Percentiles rank a stretch among this genome's conserved stretches.
Conservation (phyloP, 2,888 invertebrate species). For the Diplazon laetatorius region DNA sequence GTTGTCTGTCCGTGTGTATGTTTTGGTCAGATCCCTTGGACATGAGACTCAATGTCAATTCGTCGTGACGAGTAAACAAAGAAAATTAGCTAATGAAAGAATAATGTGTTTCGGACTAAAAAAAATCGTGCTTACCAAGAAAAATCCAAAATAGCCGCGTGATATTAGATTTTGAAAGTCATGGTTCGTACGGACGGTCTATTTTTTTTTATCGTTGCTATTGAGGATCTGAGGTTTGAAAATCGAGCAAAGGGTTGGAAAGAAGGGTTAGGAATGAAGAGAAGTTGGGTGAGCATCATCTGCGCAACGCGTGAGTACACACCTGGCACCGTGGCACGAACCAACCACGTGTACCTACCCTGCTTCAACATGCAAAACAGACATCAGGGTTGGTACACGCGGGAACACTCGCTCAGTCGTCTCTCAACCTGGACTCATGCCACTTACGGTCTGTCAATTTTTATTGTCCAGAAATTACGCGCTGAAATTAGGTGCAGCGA, state of each 20-base stretch:
- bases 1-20: not conserved
- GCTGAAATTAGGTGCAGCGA: no score
- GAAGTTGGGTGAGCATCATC: no score
- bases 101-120: constrained; percentile 4
- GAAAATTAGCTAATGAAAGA: constrained; percentile 46
- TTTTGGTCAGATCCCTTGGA: constrained; percentile 19
- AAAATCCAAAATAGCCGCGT: constrained; percentile 4
- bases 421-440: constrained; percentile 68
- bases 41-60: constrained; percentile 35
- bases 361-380: constrained; percentile 79
- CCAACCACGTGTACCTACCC: constrained; percentile 76
- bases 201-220: no score
- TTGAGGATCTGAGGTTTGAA: no score
- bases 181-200: no score
- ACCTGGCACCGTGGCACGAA: constrained; percentile 71
- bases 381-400: constrained; percentile 54
- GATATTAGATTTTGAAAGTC: no score
- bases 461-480: no score
- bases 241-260: no score
- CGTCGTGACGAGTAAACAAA: constrained; percentile 8
- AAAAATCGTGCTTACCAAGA: not conserved
- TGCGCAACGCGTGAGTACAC: constrained; percentile 79
- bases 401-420: constrained; percentile 68
- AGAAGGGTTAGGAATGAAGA: no score
- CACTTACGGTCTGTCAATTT: no score